A percentile compares a stretch with the other conserved stretches of the same genome.
Conservation (phyloP, 2,888 invertebrate species). For the Plebejus melissa region DNA sequence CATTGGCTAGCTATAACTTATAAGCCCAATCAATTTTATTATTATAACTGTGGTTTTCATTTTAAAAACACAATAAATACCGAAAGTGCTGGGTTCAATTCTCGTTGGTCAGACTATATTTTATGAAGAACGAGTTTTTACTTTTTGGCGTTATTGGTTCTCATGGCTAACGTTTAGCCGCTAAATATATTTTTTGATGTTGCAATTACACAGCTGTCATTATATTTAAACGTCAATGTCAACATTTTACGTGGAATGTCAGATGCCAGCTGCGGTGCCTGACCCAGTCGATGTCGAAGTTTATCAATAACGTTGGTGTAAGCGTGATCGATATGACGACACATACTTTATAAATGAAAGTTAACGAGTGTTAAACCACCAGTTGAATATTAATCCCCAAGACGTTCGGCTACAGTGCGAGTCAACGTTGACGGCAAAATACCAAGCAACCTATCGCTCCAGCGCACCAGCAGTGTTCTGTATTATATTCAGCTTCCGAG, state of each 20-base stretch:
- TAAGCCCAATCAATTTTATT: too few relatives aligned
- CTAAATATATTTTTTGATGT: neutral
- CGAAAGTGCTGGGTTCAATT: too few relatives aligned
- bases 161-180: neutral
- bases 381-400: constrained; percentile 57
- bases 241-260: constrained; percentile 52
- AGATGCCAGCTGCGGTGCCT: constrained; percentile 40
- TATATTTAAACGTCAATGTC: constrained; percentile 46
- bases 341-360: constrained; percentile 75
- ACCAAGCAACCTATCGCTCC: constrained; percentile 42
- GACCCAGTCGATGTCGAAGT: constrained; percentile 8
- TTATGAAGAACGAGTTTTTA: too few relatives aligned
- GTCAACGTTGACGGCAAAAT: constrained; percentile 62
- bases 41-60: too few relatives aligned
- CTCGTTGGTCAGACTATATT: too few relatives aligned
- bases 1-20: too few relatives aligned
- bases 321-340: constrained; percentile 74
- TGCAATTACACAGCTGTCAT: constrained; percentile 1
- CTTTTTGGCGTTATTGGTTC: neutral
- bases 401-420: constrained; percentile 77
- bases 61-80: too few relatives aligned
- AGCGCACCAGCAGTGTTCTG: constrained; percentile 42
- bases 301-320: constrained; percentile 39
- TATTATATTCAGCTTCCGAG: constrained; percentile 50
- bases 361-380: constrained; percentile 52